These are phyloP conservation scores for Erinaceus europaeus DNA, from an alignment of 2,113 vertebrate genomes.

Conservation along the genomic window DNA sequence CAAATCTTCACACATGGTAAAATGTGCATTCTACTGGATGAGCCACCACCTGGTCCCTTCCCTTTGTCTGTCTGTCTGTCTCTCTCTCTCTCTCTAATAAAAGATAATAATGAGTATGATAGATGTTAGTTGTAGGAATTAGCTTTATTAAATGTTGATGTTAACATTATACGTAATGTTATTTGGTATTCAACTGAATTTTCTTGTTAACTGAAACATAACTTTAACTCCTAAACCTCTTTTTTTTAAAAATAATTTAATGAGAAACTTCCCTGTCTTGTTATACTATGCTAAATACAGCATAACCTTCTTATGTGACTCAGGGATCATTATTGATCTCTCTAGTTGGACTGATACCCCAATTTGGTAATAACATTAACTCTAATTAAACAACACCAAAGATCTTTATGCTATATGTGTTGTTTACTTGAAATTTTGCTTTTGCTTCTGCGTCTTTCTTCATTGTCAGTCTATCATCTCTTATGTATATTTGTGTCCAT, in stretches of 20 bases:
- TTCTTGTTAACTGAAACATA: constrained; percentile 42
- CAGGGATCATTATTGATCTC: constrained; percentile 14
- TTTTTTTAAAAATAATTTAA: constrained; percentile 37
- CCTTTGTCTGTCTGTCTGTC: too few species aligned
- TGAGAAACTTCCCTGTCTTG: not conserved
- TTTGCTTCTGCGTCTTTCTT: constrained; percentile 44
- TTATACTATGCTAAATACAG: constrained; percentile 5
- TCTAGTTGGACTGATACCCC: not conserved
- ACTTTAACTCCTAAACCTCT: not conserved
- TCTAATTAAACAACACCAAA: constrained; percentile 20
- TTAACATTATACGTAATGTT: constrained; percentile 33
- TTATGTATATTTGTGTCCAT: constrained; percentile 36
- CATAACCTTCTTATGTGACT: constrained; percentile 31
- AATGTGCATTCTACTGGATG: too few species aligned
- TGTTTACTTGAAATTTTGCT: not conserved
- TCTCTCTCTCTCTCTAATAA: constrained; percentile 1
- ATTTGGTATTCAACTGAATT: constrained; percentile 48
- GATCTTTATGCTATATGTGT: constrained; percentile 4
- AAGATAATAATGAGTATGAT: constrained; percentile 1
- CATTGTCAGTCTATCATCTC: constrained; percentile 24
- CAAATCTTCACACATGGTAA: too few species aligned
- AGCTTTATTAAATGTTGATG: constrained; percentile 14
- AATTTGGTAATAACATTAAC: constrained; percentile 1
- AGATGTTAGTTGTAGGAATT: not conserved
- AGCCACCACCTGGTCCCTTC: too few species aligned